Evolutionary conservation across 2,113 vertebrate species (phyloP), one percentile per base, ranked within the genome.

Genomic region (Sclerurus mexicanus): DNA sequence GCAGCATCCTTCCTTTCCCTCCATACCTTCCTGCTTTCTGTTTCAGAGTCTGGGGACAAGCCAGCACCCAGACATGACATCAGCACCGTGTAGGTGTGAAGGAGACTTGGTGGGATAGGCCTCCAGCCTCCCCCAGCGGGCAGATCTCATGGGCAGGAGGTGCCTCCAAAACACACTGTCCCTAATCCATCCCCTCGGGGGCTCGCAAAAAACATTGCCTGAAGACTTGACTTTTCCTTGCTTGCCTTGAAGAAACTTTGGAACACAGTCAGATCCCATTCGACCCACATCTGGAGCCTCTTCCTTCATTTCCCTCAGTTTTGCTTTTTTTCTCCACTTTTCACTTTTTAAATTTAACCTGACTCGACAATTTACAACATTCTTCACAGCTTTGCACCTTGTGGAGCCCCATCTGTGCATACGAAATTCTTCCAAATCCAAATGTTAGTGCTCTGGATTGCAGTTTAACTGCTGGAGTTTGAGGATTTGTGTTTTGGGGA

Each of bases 331-430:
- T 64, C 27, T 84, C 35, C 52, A n/a, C 60, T 93, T 85, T 87
- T 66, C 87, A 46, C 60, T 95, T 94, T 79, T 95, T 46, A 35
- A 87, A 87, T 94, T 93, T 91, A 95, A 94, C 92, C 87, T 93
- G 95, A 93, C 85, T 93, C 23, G 1, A 85, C 95, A 90, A 95
- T 93, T 96, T 92, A 92, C 75, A 84, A 58, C 83, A 66, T 89
- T 95, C 87, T 85, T 94, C 91, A 91, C 59, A 82, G 91, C 95
- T 91, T 90, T 96, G 87, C 95, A 96, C 92, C 95, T 95, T 91
- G 95, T 20, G 47, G 93, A 95, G 95, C 35, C 88, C 93, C 95
- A 96, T 95, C 93, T 96, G 95, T 83, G 87, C 8, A 9, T 23
- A 75, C 5, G 8, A 95, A 91, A 94, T 1, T 9, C 72, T 94